Percentiles rank a stretch among this genome's conserved stretches.
Evolutionary conservation across 2,888 invertebrate genomes (phyloP).

Genomic region (Blastobasis adustella): DNA sequence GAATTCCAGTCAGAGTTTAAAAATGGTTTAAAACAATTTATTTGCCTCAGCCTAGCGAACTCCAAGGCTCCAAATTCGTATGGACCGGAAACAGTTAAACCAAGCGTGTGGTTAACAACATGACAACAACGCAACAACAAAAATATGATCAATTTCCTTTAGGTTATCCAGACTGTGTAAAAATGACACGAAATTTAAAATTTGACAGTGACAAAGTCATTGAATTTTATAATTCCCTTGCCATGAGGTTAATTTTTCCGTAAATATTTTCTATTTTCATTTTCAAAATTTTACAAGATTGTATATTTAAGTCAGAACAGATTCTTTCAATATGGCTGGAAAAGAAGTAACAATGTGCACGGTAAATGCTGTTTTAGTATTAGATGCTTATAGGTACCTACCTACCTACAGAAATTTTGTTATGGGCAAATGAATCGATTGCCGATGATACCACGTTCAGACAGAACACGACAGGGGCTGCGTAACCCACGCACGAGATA

Average conservation of each 20-base stretch:
- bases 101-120: no score
- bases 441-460: background rate
- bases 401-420: background rate
- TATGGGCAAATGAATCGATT: constrained; percentile 5
- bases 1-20: no score
- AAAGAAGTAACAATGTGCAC: constrained; percentile 68
- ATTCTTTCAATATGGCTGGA: constrained; percentile 43
- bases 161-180: constrained; percentile 4
- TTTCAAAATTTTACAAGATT: constrained; percentile 17
- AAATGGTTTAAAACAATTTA: no score
- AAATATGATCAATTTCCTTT: no score
- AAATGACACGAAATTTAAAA: constrained; percentile 24
- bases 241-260: constrained; percentile 17
- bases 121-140: no score
- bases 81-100: no score
- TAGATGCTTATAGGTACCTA: background rate
- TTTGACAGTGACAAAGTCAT: constrained; percentile 5
- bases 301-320: constrained; percentile 13
- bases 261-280: constrained; percentile 15
- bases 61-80: no score
- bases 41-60: no score
- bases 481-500: no score
- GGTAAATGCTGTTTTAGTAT: constrained; percentile 28
- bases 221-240: constrained; percentile 11
- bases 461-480: no score